These are phyloP conservation scores for Chymomyza amoena DNA, from an alignment of 2,888 invertebrate species.

Conservation along the genomic window DNA sequence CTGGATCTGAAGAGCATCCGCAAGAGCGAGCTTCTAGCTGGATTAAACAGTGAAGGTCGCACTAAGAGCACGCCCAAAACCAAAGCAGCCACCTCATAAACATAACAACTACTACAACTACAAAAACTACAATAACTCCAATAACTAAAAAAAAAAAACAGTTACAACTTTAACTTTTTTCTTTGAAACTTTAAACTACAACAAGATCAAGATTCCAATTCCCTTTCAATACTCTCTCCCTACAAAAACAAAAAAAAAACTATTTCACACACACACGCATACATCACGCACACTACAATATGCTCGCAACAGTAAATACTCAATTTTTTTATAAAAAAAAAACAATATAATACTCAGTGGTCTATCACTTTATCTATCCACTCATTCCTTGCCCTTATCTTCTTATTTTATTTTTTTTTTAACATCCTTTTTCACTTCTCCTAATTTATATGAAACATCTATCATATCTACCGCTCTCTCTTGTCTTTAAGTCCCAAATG, in stretches of 20 bases:
- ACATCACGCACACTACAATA: background rate
- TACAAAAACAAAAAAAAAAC: background rate
- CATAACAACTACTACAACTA: slow-evolving; percentile 53
- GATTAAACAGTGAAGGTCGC: slow-evolving; percentile 80
- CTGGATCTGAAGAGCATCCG: slow-evolving; percentile 96
- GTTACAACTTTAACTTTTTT: slow-evolving; percentile 21
- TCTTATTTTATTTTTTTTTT: slow-evolving; percentile 26
- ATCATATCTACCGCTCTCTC: background rate
- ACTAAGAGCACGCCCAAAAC: slow-evolving; percentile 80
- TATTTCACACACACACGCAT: slow-evolving; percentile 41
- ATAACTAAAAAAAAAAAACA: slow-evolving; percentile 37
- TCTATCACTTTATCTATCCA: background rate
- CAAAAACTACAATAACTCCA: slow-evolving; percentile 27
- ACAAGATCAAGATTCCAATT: slow-evolving; percentile 58
- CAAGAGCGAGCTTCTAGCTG: slow-evolving; percentile 94
- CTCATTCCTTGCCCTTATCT: slow-evolving; percentile 20
- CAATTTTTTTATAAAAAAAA: slow-evolving; percentile 3
- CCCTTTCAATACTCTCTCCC: slow-evolving; percentile 29
- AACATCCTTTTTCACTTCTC: slow-evolving; percentile 12
- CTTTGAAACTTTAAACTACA: slow-evolving; percentile 21
- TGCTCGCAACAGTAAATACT: background rate
- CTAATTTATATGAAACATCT: background rate
- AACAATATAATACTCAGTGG: slow-evolving; percentile 3
- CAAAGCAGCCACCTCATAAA: slow-evolving; percentile 75
- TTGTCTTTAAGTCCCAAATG: slow-evolving; percentile 42